phyloP scores from a whole-genome alignment of 1,140 invertebrate species.

The Agraylea sexmaculata region DNA sequence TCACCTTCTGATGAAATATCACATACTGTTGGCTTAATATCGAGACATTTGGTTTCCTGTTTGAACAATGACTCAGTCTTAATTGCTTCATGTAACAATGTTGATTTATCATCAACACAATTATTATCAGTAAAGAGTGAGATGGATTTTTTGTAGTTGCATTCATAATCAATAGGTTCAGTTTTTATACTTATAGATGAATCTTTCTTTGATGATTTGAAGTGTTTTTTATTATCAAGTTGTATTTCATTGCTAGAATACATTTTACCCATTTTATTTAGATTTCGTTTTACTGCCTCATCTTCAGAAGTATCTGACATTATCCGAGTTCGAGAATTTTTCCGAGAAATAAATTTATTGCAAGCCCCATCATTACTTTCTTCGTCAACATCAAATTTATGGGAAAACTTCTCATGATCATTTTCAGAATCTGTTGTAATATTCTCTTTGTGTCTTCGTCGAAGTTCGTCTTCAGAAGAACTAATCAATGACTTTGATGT shows the following conservation, averaged over 20 bases:
- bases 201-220: constrained; percentile 25
- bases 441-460: constrained; percentile 28
- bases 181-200: constrained; percentile 32
- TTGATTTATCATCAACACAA: constrained; percentile 10
- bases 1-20: constrained; percentile 46
- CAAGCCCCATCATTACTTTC: constrained; percentile 33
- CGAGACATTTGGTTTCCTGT: constrained; percentile 11
- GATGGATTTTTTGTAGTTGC: constrained; percentile 11
- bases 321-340: constrained; percentile 44
- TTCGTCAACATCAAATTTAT: constrained; percentile 27
- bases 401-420: constrained; percentile 27
- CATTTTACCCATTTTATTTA: constrained; percentile 33
- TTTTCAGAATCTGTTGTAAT: constrained; percentile 34
- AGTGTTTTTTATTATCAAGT: constrained; percentile 17
- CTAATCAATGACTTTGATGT: constrained; percentile 37
- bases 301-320: constrained; percentile 49
- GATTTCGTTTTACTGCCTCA: constrained; percentile 31
- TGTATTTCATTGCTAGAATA: constrained; percentile 35
- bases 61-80: constrained; percentile 5
- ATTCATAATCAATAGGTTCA: constrained; percentile 24
- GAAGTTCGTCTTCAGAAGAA: constrained; percentile 46
- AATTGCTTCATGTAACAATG: constrained; percentile 1
- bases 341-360: constrained; percentile 36
- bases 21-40: constrained; percentile 21
- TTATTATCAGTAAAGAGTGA: constrained; percentile 7